These are phyloP conservation scores for Chloroclystis v-ata DNA, from an alignment of 2,888 invertebrate genomes.

Conservation along the genomic window DNA sequence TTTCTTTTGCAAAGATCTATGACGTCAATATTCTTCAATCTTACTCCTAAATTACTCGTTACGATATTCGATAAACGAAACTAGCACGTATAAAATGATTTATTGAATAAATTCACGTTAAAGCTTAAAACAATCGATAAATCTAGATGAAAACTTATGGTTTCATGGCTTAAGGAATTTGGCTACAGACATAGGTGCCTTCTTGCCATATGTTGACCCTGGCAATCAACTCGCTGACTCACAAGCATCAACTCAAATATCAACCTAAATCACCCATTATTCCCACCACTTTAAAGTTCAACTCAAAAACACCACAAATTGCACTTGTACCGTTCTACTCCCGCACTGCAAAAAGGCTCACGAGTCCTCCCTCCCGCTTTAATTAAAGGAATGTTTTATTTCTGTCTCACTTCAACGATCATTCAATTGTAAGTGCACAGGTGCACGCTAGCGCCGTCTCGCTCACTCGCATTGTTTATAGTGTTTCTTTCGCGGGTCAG, in stretches of 20 bases:
- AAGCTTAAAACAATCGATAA: conserved; percentile 23
- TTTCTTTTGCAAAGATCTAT: not conserved
- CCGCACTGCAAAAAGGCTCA: conserved; percentile 29
- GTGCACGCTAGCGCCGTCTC: conserved; percentile 61
- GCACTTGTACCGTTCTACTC: conserved; percentile 36
- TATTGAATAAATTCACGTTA: conserved; percentile 6
- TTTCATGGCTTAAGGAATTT: conserved; percentile 28
- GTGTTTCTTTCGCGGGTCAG: conserved; percentile 49
- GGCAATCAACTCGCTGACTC: conserved; percentile 54
- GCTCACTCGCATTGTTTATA: conserved; percentile 47
- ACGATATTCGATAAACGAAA: conserved; percentile 4
- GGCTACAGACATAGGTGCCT: conserved; percentile 38
- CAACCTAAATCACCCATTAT: conserved; percentile 29
- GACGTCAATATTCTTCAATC: conserved; percentile 3
- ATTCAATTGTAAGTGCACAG: conserved; percentile 73
- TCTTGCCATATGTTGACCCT: conserved; percentile 76
- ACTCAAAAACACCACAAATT: conserved; percentile 26
- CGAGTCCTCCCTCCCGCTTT: conserved; percentile 50
- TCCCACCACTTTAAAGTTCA: conserved; percentile 13
- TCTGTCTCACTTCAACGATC: conserved; percentile 52
- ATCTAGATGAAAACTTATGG: conserved; percentile 20
- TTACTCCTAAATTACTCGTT: conserved; percentile 1
- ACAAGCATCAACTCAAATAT: conserved; percentile 31
- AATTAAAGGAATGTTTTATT: conserved; percentile 64
- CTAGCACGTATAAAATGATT: conserved; percentile 3